A percentile compares a stretch with the other conserved stretches of the same genome.
Evolutionary conservation across 2,797 vertebrate genomes (phyloP).

Genomic region (Luscinia luscinia): DNA sequence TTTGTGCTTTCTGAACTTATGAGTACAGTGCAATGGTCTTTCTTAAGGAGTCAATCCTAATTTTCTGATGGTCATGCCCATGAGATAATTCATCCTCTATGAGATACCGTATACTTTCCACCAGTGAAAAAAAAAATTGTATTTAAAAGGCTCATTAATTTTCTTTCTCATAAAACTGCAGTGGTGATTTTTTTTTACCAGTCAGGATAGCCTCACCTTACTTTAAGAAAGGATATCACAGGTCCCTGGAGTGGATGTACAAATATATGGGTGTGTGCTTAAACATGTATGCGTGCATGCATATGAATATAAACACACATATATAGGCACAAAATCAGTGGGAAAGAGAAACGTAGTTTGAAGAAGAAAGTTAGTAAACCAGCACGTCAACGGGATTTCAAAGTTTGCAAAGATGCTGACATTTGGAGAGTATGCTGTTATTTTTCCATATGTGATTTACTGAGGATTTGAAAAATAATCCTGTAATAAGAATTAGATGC

Average conservation of each 20-base stretch:
- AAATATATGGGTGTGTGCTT: not conserved
- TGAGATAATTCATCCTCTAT: not conserved
- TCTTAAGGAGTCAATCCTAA: not conserved
- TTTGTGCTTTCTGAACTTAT: not conserved
- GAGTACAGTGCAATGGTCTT: not conserved
- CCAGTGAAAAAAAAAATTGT: not conserved
- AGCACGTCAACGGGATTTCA: not conserved
- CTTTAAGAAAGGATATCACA: not conserved
- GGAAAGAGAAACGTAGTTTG: not conserved
- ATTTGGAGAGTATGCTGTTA: not conserved
- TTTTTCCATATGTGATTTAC: not conserved
- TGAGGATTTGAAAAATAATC: constrained; percentile 7
- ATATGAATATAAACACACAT: not conserved
- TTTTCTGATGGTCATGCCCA: not conserved
- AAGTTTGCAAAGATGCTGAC: not conserved
- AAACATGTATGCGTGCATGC: too few species aligned
- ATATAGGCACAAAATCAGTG: not conserved
- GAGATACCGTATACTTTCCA: not conserved
- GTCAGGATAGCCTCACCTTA: not conserved
- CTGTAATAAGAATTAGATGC: not conserved
- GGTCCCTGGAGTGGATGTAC: not conserved
- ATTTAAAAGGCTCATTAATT: not conserved
- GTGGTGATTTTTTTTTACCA: not conserved
- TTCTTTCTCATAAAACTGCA: not conserved
- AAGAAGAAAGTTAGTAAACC: not conserved